Percentiles rank a stretch among this genome's conserved stretches.
phyloP scores from a whole-genome alignment of 1,140 invertebrate genomes.

The Zaprionus davidi region DNA sequence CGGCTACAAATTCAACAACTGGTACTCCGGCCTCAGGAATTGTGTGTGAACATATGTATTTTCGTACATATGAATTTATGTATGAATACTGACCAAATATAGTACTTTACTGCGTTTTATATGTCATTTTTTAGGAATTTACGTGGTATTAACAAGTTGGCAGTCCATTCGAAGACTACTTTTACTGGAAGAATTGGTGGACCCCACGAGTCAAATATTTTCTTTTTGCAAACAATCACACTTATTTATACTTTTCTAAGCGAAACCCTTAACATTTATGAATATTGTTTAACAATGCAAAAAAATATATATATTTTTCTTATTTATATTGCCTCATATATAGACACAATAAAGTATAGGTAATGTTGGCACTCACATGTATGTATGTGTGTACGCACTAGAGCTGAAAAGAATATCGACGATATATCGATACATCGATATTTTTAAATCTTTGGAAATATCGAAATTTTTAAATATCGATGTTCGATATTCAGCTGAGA shows the following conservation, averaged over 20 bases:
- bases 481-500: too few species aligned
- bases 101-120: constrained; percentile 25
- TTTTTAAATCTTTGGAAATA: too few species aligned
- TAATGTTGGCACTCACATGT: constrained; percentile 43
- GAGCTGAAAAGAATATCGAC: too few species aligned
- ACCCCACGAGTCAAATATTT: background rate
- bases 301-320: background rate
- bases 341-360: background rate
- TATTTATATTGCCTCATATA: background rate
- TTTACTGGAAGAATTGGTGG: background rate
- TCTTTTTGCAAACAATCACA: background rate
- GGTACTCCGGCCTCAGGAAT: background rate
- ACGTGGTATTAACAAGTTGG: constrained; percentile 14
- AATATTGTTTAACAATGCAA: background rate
- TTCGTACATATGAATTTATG: constrained; percentile 20
- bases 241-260: background rate
- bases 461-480: too few species aligned
- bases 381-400: constrained; percentile 13
- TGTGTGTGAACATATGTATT: constrained; percentile 20
- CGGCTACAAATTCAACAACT: constrained; percentile 13
- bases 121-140: constrained; percentile 28
- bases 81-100: constrained; percentile 26
- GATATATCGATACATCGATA: too few species aligned
- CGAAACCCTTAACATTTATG: background rate
- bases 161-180: constrained; percentile 26